Evolutionary conservation across 2,888 invertebrate genomes (phyloP), one percentile per base, ranked within the genome.

Genomic region (Cephus runcator): DNA sequence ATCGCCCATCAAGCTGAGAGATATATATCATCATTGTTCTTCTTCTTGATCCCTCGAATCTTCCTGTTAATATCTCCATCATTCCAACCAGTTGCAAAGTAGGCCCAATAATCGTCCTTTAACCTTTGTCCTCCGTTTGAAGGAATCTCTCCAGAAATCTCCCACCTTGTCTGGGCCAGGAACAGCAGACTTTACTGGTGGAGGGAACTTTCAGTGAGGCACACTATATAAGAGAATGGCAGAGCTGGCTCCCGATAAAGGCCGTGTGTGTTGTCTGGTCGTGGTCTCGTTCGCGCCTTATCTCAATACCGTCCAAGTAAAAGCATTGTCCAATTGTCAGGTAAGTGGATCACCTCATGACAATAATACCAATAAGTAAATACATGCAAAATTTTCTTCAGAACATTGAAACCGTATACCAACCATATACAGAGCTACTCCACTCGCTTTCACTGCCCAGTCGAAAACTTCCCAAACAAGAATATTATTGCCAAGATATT

Each of bases 161-260:
- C 83, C 87, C 88, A 85, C 83, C 81, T 79, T 79, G 78, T 40
- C 23, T 40, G 40, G 40, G 40, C 79, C 77, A 82, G 79, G 80
- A 82, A 83, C 78, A 84, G 74, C 82, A 80, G 80, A 83, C 80
- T 83, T 85, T 79, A 83, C 81, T 87, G 88, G 89, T 88, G 89
- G 90, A 89, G 89, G 90, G 84, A 90, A 90, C 89, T 91, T 90
- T 90, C 91, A 90, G 89, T 85, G 87, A 85, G 84, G 83, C 86
- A 85, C 85, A 87, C 89, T 91, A 91, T 91, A 91, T 91, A 91
- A 91, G 89, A 86, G 90, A 90, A 88, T 86, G 90, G 85, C 87
- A 84, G 83, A 85, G 85, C 87, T 89, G 88, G 85, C 86, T 87
- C 87, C 87, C 85, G 89, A 91, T 90, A 90, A 90, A 91, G 83